A percentile compares a stretch with the other conserved stretches of the same genome.
Evolutionary conservation across 2,797 vertebrate genomes (phyloP).

Genomic region (Malacoctenus gilli): DNA sequence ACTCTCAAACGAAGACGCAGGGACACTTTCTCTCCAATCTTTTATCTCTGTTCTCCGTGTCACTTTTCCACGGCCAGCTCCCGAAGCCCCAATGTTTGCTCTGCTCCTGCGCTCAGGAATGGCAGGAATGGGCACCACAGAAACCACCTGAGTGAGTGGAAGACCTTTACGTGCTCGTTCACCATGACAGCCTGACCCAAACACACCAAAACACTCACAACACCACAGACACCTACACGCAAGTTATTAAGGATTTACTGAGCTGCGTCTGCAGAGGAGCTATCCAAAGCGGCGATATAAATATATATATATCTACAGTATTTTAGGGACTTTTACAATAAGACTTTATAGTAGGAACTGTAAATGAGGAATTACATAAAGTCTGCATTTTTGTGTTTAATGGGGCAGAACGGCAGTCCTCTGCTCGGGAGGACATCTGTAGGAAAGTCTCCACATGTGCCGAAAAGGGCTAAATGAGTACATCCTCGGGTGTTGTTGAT

Average conservation of each 20-base stretch:
- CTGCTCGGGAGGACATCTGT: not conserved
- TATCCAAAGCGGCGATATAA: too few relatives aligned
- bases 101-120: constrained; percentile 63
- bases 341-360: not conserved
- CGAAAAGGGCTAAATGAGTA: constrained; percentile 8
- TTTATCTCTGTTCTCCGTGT: constrained; percentile 19
- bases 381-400: not conserved
- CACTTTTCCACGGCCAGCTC: constrained; percentile 21
- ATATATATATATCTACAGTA: not conserved
- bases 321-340: not conserved
- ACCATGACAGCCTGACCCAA: constrained; percentile 76
- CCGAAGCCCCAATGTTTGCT: constrained; percentile 58
- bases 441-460: constrained; percentile 13
- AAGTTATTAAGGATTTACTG: not conserved
- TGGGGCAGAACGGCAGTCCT: not conserved
- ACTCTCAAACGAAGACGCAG: too few relatives aligned
- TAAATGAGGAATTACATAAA: not conserved
- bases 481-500: not conserved
- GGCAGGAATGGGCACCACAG: constrained; percentile 72
- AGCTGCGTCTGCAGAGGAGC: not conserved
- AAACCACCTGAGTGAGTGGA: constrained; percentile 70
- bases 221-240: constrained; percentile 29
- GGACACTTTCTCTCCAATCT: too few relatives aligned
- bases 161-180: constrained; percentile 64
- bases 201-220: constrained; percentile 68